Percentiles rank a stretch among this genome's conserved stretches.
phyloP scores from a whole-genome alignment of 2,888 invertebrate genomes.

The Neoascia interrupta region DNA sequence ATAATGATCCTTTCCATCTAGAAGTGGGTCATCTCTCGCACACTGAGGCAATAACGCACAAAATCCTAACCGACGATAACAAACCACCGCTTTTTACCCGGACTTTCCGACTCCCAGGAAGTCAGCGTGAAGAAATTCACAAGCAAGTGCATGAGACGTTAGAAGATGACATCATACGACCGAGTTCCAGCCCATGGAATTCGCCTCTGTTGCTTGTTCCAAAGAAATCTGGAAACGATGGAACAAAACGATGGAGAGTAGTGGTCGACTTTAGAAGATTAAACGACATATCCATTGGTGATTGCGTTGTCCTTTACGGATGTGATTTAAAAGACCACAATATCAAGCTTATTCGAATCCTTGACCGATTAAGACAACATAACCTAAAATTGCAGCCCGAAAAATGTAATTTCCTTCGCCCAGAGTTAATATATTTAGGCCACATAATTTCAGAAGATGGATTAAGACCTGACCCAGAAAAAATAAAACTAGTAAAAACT shows the following conservation, averaged over 20 bases:
- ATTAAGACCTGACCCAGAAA: no score
- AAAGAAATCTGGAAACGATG: conserved; percentile 16
- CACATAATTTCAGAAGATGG: no score
- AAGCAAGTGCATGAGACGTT: conserved; percentile 25
- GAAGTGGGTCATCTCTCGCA: conserved; percentile 6
- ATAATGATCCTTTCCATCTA: background rate
- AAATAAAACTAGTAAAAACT: no score
- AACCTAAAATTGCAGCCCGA: conserved; percentile 12
- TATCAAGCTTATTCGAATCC: conserved; percentile 17
- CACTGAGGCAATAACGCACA: conserved; percentile 21
- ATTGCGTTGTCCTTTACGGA: conserved; percentile 37
- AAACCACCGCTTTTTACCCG: conserved; percentile 20
- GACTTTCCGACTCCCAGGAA: background rate
- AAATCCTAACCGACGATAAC: conserved; percentile 7
- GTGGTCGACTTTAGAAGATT: conserved; percentile 23
- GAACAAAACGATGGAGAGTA: conserved; percentile 17
- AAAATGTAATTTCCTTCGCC: conserved; percentile 25
- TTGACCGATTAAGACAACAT: no score
- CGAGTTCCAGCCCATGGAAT: conserved; percentile 10
- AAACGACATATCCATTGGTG: background rate
- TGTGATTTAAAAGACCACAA: conserved; percentile 20
- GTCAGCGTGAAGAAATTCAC: conserved; percentile 12
- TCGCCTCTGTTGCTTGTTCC: background rate
- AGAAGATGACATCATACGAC: conserved; percentile 4
- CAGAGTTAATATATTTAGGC: conserved; percentile 34